Evolutionary conservation across 2,888 invertebrate species (phyloP), one percentile per base, ranked within the genome.

Genomic region (Belgica antarctica): DNA sequence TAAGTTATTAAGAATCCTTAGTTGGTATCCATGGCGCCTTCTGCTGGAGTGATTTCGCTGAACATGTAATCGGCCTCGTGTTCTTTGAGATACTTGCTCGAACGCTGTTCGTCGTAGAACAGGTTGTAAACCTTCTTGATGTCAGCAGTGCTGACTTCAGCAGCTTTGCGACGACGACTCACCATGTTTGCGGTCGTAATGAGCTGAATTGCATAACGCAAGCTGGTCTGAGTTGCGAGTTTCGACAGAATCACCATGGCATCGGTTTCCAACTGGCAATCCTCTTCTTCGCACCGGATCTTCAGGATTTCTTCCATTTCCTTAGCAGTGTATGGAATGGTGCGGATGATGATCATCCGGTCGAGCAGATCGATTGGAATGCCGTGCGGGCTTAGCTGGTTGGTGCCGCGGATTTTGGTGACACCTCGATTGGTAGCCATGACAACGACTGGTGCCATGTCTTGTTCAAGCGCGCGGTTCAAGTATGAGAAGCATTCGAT

Each of bases 401-500:
- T 89, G 17, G 96, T 97, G 24, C 98, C 99, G 66, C 98, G 84
- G 75, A 99, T 98, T 72, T 91, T 87, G 0, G 97, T 97, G 71
- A 97, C 95, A 1, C 90, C 90, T 31, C 98, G 86, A 82, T 99
- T 99, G 15, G 99, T 99, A 0, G 99, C 99, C 95, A 99, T 97
- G 47, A 99, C 95, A 0, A 99, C 92, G 0, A 99, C 88, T 0
- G 99, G 99, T 0, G 98, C 92, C 84, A 97, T 95, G 76, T 99
- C 98, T 57, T 92, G 92, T 77, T 99, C 99, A 25, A 99, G 81
- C 0, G 98, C 98, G 3, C 99, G 87, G 82, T 99, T 99, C 5
- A 99, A 82, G 80, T 92, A 99, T 0, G 98, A 98, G 82, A 99
- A 99, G 77, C 98, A 99, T 79, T 99, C 99, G 52, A 99, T 95